Evolutionary conservation across 2,113 vertebrate genomes (phyloP).

Genomic region (Halichoerus grypus): DNA sequence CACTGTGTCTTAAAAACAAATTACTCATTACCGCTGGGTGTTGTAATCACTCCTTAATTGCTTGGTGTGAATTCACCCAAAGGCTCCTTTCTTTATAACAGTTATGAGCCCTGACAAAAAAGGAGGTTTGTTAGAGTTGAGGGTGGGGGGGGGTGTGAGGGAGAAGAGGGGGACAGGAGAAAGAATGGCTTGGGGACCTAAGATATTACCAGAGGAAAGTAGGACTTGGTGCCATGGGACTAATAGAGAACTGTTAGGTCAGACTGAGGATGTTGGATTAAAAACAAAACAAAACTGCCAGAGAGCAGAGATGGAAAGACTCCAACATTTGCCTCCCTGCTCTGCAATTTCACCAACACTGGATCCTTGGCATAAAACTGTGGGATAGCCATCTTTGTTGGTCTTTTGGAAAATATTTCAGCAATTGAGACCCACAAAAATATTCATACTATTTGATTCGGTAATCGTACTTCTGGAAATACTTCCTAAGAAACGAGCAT

Average conservation of each 20-base stretch:
- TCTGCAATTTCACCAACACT: not conserved
- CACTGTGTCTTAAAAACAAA: not conserved
- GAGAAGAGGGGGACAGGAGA: not conserved
- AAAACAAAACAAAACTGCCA: not conserved
- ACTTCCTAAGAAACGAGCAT: not conserved
- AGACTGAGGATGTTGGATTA: not conserved
- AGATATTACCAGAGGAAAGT: not conserved
- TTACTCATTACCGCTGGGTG: not conserved
- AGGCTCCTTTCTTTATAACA: not conserved
- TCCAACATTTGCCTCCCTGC: not conserved
- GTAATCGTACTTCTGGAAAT: slow-evolving; percentile 12
- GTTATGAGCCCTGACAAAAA: not conserved
- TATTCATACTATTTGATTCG: not conserved
- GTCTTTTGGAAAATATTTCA: not conserved
- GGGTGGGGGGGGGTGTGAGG: not conserved
- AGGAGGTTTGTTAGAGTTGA: not conserved
- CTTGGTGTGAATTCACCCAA: not conserved
- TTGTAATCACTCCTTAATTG: not conserved
- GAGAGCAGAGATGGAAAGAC: not conserved
- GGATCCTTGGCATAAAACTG: not conserved
- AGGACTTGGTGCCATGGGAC: not conserved
- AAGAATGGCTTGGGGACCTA: not conserved
- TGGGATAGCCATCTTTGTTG: not conserved
- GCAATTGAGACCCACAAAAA: not conserved
- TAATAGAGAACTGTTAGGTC: not conserved